phyloP scores from a whole-genome alignment of 2,888 invertebrate species.

The Rhimphoctona megacephalus region DNA sequence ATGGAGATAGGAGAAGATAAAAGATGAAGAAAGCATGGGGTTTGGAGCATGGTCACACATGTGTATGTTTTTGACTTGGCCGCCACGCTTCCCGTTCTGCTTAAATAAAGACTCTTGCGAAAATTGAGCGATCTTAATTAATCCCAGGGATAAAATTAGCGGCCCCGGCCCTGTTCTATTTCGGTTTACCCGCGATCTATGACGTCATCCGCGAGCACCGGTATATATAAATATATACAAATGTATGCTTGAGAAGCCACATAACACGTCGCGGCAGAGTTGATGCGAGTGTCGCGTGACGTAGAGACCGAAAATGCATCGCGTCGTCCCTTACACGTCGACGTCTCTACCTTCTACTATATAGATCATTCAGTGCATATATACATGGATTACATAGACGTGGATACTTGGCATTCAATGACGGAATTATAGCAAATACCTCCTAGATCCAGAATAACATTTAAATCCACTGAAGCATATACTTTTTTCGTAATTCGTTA shows the following conservation, averaged over 20 bases:
- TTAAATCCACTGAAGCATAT: not conserved
- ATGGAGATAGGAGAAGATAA: not conserved
- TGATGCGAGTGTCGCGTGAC: constrained; percentile 77
- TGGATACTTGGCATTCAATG: constrained; percentile 37
- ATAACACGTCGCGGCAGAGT: constrained; percentile 49
- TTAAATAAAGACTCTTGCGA: constrained; percentile 78
- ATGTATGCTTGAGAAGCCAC: constrained; percentile 28
- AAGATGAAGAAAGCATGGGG: not conserved
- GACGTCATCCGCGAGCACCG: constrained; percentile 74
- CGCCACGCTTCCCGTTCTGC: constrained; percentile 73
- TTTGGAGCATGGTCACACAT: constrained; percentile 4
- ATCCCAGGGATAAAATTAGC: constrained; percentile 81
- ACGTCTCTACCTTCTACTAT: constrained; percentile 43
- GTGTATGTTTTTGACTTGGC: constrained; percentile 61
- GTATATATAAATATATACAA: constrained; percentile 22
- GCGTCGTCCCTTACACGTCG: constrained; percentile 71
- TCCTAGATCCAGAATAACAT: constrained; percentile 6
- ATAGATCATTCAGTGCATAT: not conserved
- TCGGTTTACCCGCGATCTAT: constrained; percentile 76
- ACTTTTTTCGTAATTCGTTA: not conserved
- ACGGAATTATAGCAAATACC: constrained; percentile 14
- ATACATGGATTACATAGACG: constrained; percentile 6
- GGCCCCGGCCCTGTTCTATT: constrained; percentile 80
- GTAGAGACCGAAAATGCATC: constrained; percentile 76
- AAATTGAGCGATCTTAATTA: constrained; percentile 82